Base-by-base conservation (phyloP, 2,113 vertebrate genomes). In the Salvelinus alpinus region DNA sequence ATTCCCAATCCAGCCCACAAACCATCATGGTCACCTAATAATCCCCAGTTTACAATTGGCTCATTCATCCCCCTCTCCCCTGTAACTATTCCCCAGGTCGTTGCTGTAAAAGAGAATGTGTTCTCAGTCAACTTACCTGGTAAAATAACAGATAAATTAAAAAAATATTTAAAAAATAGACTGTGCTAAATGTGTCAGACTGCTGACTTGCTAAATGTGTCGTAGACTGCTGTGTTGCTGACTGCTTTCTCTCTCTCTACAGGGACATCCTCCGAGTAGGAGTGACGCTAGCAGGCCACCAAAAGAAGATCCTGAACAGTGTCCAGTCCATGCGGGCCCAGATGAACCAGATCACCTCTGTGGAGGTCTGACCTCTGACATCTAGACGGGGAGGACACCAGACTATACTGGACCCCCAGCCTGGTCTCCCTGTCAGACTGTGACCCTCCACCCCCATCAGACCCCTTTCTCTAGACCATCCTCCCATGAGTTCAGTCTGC, bases 271-370 rank as follows among this genome's bases (percentile, higher is more conserved):
- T 97, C 48, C 92, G 94, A 90, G 94, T 97, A 0, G 97, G 96
- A 59, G 97, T 99, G 81, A 97, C 92, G n/a, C 86, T 99, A 84
- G 97, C 96, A 1, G 97, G 97, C 69, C 97, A 99, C 91, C 97
- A 99, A 94, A 99, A 99, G 92, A 99, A 99, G 89, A 99, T 99
- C 77, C 93, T 97, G 78, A 99, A 99, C 93, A 99, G 97, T 77
- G 94, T 99, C 88, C 97, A 99, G 94, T 94, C 96, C 92, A 99
- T 99, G 97, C 94, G 97, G 82, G 96, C 96, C 78, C 97, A 99
- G 90, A 96, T 99, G 96, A 99, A 97, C 91, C 97, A 99, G 92
- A 97, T 99, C 79, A 97, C 97, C 82, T 98, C 97, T 24, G 96
- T 99, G 91, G 97, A 99, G 92, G 97, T 99, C 88, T 99, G 95